Evolutionary conservation across 2,888 invertebrate genomes (phyloP).

Genomic region (Syrista parreyssii): DNA sequence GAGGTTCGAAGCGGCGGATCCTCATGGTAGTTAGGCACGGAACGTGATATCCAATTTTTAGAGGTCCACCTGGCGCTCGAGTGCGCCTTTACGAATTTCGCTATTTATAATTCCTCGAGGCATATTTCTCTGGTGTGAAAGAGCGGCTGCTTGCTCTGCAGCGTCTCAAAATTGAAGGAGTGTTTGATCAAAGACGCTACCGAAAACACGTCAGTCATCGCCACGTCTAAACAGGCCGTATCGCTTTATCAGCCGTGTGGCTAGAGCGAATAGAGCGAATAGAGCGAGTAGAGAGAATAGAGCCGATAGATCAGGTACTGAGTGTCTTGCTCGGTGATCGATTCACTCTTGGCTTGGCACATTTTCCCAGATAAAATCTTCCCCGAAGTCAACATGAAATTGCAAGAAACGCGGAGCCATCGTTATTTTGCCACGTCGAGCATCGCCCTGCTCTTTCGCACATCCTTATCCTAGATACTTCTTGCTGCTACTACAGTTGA

Average conservation of each 20-base stretch:
- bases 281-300: too few species aligned
- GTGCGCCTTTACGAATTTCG: background rate
- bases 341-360: too few species aligned
- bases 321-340: background rate
- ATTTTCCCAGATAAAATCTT: background rate
- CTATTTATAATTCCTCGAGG: background rate
- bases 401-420: too few species aligned
- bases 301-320: too few species aligned
- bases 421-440: too few species aligned
- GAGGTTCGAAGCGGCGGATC: too few species aligned
- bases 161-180: constrained; percentile 1
- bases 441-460: too few species aligned
- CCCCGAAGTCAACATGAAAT: too few species aligned
- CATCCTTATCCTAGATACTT: too few species aligned
- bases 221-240: background rate
- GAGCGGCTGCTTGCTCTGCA: constrained; percentile 6
- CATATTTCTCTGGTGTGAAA: background rate
- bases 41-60: background rate
- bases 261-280: background rate
- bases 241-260: background rate
- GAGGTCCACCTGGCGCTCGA: background rate
- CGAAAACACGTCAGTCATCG: background rate
- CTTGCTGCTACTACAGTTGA: too few species aligned
- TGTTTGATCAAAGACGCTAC: constrained; percentile 3
- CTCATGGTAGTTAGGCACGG: too few species aligned